A percentile compares a stretch with the other conserved stretches of the same genome.
These are phyloP conservation scores for Peromyscus nudipes DNA, from an alignment of 2,797 vertebrate genomes.

Conservation along the genomic window DNA sequence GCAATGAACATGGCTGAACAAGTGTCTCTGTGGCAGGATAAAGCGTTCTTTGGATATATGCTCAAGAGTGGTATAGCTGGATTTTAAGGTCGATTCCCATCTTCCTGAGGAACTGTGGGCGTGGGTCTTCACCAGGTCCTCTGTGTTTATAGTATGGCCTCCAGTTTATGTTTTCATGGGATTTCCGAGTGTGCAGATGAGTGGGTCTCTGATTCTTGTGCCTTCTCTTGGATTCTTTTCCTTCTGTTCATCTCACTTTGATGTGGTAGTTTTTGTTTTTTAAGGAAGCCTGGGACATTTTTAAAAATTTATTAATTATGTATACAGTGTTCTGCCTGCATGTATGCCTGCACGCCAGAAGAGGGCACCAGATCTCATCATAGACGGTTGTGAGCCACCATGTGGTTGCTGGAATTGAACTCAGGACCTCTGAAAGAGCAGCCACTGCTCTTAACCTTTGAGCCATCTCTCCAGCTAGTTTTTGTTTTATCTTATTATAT, in stretches of 20 bases:
- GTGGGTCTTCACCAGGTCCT: neutral
- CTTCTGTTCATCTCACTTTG: neutral
- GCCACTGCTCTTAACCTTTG: no score
- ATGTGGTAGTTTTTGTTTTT: neutral
- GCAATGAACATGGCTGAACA: neutral
- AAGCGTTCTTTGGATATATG: neutral
- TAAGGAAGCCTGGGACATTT: no score
- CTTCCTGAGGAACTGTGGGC: neutral
- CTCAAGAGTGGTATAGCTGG: no score
- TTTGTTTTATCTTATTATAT: neutral
- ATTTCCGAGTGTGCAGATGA: neutral
- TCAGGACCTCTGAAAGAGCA: no score
- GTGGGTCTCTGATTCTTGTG: no score
- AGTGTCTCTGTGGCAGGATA: neutral
- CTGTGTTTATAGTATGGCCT: neutral
- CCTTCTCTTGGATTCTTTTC: neutral
- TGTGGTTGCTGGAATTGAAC: no score
- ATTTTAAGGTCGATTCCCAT: neutral
- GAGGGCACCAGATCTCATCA: no score
- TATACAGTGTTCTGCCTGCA: no score
- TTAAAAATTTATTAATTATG: no score
- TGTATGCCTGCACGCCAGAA: no score
- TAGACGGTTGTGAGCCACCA: no score
- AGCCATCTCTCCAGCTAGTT: no score
- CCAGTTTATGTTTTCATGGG: neutral